These are phyloP conservation scores for Escarpia spicata DNA, from an alignment of 2,888 invertebrate species.

Conservation along the genomic window DNA sequence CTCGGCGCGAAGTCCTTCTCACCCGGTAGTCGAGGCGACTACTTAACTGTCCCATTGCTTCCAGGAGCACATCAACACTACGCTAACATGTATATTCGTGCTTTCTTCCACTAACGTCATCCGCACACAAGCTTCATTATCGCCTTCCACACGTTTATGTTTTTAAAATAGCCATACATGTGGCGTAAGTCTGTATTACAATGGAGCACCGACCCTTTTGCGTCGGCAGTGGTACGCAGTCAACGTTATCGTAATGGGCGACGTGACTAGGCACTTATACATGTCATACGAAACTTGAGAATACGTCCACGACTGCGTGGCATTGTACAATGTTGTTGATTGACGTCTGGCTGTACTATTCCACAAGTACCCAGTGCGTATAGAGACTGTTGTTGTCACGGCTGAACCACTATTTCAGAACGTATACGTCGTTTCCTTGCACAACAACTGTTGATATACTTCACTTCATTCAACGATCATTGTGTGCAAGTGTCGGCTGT, in stretches of 20 bases:
- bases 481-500: not conserved
- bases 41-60: not conserved
- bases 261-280: not conserved
- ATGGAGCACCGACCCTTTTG: not conserved
- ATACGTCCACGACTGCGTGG: not conserved
- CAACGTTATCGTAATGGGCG: too few relatives aligned
- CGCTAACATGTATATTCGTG: not conserved
- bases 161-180: not conserved
- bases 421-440: not conserved
- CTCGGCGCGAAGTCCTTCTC: not conserved
- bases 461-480: not conserved
- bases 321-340: not conserved
- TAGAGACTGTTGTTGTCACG: not conserved
- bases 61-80: not conserved
- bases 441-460: not conserved
- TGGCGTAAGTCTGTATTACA: not conserved
- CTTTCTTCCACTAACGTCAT: not conserved
- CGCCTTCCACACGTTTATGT: not conserved
- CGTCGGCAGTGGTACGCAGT: not conserved
- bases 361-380: not conserved
- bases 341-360: not conserved
- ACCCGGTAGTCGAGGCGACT: not conserved
- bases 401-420: not conserved
- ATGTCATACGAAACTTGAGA: not conserved
- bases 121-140: not conserved